These are phyloP conservation scores for Rhorus exstirpatorius DNA, from an alignment of 2,888 invertebrate species.

Conservation along the genomic window DNA sequence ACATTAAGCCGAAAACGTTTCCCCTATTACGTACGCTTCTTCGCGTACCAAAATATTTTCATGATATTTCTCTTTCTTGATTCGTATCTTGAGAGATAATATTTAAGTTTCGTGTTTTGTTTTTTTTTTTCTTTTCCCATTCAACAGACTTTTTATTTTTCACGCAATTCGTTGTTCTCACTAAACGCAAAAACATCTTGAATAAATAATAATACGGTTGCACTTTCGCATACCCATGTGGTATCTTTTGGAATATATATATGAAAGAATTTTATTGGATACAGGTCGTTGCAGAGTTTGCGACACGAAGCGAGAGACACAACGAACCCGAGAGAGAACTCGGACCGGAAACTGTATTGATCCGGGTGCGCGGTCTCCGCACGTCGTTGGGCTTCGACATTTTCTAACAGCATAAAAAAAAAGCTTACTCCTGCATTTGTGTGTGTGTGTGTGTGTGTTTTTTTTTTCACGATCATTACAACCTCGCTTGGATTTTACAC, in stretches of 20 bases:
- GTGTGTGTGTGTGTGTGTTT: neutral
- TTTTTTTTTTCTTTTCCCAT: too few relatives aligned
- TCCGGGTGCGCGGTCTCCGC: slow-evolving; percentile 64
- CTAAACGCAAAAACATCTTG: too few relatives aligned
- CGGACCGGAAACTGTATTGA: slow-evolving; percentile 69
- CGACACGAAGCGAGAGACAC: slow-evolving; percentile 22
- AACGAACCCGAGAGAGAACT: slow-evolving; percentile 55
- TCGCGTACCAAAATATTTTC: neutral
- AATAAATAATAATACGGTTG: too few relatives aligned
- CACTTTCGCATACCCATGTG: too few relatives aligned
- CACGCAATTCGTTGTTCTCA: too few relatives aligned
- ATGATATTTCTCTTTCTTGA: neutral
- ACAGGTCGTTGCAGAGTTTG: slow-evolving; percentile 40
- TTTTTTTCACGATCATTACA: neutral
- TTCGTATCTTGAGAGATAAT: too few relatives aligned
- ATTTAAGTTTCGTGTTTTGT: too few relatives aligned
- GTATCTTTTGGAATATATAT: too few relatives aligned
- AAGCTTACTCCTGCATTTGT: slow-evolving; percentile 27
- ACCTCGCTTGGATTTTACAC: too few relatives aligned
- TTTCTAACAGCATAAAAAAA: slow-evolving; percentile 54
- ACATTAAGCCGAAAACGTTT: slow-evolving; percentile 30
- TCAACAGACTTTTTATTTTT: too few relatives aligned
- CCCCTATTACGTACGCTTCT: neutral
- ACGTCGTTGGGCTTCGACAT: slow-evolving; percentile 60
- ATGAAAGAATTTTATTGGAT: slow-evolving; percentile 10